A percentile compares a stretch with the other conserved stretches of the same genome.
phyloP scores from a whole-genome alignment of 2,888 invertebrate genomes.

The Autographa gamma region DNA sequence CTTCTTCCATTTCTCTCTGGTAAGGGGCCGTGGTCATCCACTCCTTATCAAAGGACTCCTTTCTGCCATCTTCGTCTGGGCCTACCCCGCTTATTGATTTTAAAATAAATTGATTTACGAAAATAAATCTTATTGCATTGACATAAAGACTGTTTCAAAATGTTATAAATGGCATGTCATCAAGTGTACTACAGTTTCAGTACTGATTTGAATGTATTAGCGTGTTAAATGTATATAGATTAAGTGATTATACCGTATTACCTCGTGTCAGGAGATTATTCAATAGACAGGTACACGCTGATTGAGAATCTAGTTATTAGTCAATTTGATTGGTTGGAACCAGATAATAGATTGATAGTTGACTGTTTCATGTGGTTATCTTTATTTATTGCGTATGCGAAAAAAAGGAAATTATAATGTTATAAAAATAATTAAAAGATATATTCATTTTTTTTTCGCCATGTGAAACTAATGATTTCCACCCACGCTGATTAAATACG shows the following conservation, averaged over 20 bases:
- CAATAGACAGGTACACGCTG: constrained; percentile 18
- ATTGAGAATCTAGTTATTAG: background rate
- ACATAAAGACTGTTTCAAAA: no score
- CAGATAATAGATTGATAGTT: background rate
- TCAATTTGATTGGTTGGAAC: constrained; percentile 14
- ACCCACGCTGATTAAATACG: no score
- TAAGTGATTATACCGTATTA: constrained; percentile 32
- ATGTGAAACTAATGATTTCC: no score
- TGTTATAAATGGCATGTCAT: no score
- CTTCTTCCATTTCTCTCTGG: no score
- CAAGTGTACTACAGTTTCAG: constrained; percentile 10
- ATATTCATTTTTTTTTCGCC: no score
- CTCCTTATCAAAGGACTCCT: no score
- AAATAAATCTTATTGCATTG: no score
- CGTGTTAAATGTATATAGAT: constrained; percentile 28
- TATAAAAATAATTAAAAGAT: no score
- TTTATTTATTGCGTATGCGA: background rate
- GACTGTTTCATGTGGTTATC: background rate
- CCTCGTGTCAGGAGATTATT: constrained; percentile 14
- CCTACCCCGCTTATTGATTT: no score
- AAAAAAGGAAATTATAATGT: background rate
- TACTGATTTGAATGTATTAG: constrained; percentile 43
- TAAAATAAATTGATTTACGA: background rate
- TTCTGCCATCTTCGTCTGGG: no score
- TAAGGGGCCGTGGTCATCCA: no score